A percentile compares a stretch with the other conserved stretches of the same genome.
These are phyloP conservation scores for Listronotus bonariensis DNA, from an alignment of 1,140 invertebrate species.

Conservation along the genomic window DNA sequence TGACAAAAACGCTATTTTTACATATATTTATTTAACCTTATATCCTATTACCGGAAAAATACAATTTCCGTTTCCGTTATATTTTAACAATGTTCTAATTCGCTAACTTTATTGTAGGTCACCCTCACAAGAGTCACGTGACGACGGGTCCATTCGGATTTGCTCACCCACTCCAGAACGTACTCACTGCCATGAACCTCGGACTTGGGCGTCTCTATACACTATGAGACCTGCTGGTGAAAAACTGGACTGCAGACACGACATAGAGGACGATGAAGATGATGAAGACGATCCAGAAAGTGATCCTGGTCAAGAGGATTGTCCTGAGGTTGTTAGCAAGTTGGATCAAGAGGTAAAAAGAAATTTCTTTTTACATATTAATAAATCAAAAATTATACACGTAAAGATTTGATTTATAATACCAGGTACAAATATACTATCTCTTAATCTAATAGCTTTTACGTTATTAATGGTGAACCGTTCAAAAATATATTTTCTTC, in stretches of 20 bases:
- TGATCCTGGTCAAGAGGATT: slow-evolving; percentile 61
- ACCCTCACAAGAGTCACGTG: slow-evolving; percentile 46
- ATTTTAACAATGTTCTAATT: no score
- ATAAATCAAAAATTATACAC: no score
- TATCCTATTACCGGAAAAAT: no score
- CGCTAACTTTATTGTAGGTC: slow-evolving; percentile 40
- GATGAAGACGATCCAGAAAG: slow-evolving; percentile 58
- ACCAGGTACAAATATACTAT: no score
- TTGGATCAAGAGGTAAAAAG: slow-evolving; percentile 55
- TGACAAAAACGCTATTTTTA: no score
- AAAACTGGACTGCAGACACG: slow-evolving; percentile 49
- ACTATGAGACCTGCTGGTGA: slow-evolving; percentile 66
- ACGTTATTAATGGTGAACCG: no score
- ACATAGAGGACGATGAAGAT: slow-evolving; percentile 46
- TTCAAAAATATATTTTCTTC: no score
- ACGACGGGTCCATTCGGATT: slow-evolving; percentile 53
- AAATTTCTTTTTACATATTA: no score
- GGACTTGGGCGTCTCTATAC: slow-evolving; percentile 64
- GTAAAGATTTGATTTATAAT: no score
- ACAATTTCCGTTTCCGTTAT: no score
- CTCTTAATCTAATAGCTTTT: no score
- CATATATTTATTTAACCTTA: no score
- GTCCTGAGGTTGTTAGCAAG: slow-evolving; percentile 56
- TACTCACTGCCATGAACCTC: slow-evolving; percentile 67
- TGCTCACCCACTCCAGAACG: slow-evolving; percentile 58